phyloP scores from a whole-genome alignment of 2,113 vertebrate genomes.

The Penelope pileata region DNA sequence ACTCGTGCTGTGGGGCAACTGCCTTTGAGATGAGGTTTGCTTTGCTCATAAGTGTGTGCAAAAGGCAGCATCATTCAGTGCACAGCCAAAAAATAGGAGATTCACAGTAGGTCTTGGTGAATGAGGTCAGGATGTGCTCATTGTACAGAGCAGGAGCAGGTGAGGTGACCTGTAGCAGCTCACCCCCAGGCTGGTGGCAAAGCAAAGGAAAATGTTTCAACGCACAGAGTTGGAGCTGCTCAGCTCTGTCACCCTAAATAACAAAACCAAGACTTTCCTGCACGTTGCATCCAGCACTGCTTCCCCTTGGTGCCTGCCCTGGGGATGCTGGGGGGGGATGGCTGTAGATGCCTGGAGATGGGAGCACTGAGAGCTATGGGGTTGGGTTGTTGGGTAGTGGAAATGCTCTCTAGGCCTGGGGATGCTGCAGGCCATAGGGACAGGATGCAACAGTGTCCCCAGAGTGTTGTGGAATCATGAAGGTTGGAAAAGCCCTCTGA shows the following conservation, averaged over 20 bases:
- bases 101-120: accelerated
- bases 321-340: background rate
- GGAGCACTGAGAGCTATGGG: background rate
- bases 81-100: accelerated
- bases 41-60: accelerated
- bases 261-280: background rate
- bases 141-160: background rate
- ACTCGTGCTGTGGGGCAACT: background rate
- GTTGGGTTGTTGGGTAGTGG: background rate
- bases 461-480: background rate
- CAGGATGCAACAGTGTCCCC: too few species aligned
- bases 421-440: background rate
- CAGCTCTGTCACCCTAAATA: background rate
- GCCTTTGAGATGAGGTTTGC: background rate
- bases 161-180: accelerated
- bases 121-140: accelerated
- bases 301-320: background rate
- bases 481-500: too few species aligned
- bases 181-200: background rate
- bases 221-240: background rate
- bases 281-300: accelerated
- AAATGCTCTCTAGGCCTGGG: background rate
- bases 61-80: accelerated
- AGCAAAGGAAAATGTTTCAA: background rate
- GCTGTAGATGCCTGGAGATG: accelerated